Conservation (phyloP, 1,140 invertebrate species). For the Papilio xuthus region DNA sequence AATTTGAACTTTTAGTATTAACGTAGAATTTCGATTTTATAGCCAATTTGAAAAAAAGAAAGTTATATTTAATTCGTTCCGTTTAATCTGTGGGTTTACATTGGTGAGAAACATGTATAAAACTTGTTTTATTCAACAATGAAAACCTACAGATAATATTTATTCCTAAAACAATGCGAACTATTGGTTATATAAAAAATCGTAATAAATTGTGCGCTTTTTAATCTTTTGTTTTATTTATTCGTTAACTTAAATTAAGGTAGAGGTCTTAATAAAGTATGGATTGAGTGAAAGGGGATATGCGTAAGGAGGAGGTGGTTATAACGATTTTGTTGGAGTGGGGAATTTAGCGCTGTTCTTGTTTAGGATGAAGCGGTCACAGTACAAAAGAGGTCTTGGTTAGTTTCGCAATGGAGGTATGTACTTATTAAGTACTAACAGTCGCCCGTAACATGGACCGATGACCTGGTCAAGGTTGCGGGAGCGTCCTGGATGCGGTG, state of each 20-base stretch:
- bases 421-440: no score
- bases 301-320: no score
- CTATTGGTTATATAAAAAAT: not conserved
- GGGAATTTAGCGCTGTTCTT: no score
- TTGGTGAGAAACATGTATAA: not conserved
- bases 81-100: not conserved
- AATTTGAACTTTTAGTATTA: slow-evolving; percentile 33
- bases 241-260: not conserved
- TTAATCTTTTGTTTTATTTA: slow-evolving; percentile 57
- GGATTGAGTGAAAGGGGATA: no score
- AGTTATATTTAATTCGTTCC: slow-evolving; percentile 13
- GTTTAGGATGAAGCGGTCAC: no score
- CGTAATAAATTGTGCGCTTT: slow-evolving; percentile 70
- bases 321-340: no score
- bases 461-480: no score
- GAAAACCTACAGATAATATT: not conserved
- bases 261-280: no score
- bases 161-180: slow-evolving; percentile 2
- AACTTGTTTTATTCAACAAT: not conserved
- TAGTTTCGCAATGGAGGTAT: no score
- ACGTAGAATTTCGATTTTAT: slow-evolving; percentile 29
- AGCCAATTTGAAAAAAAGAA: slow-evolving; percentile 25
- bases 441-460: no score
- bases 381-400: no score
- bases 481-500: no score